phyloP scores from a whole-genome alignment of 1,140 invertebrate genomes.

The Hylyphantes graminicola region DNA sequence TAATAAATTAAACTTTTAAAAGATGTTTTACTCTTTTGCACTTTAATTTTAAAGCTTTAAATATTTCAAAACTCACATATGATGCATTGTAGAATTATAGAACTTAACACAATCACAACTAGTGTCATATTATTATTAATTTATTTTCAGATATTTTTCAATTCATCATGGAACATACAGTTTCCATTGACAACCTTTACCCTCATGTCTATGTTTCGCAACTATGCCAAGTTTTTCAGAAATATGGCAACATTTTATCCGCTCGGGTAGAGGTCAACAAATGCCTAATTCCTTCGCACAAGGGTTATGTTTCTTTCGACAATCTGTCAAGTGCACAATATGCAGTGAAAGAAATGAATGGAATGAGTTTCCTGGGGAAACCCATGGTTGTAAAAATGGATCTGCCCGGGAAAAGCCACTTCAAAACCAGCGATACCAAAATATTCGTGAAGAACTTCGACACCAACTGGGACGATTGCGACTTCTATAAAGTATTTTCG shows the following conservation, averaged over 20 bases:
- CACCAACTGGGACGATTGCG: slow-evolving; percentile 23
- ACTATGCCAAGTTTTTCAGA: not conserved
- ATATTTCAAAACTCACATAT: no score
- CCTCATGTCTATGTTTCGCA: slow-evolving; percentile 7
- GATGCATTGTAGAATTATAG: no score
- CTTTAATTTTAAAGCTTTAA: no score
- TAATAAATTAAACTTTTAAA: no score
- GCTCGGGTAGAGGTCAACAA: slow-evolving; percentile 4
- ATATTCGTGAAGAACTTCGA: slow-evolving; percentile 24
- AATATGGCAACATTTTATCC: slow-evolving; percentile 25
- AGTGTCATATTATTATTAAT: not conserved
- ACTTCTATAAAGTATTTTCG: slow-evolving; percentile 1
- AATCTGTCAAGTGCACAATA: slow-evolving; percentile 2
- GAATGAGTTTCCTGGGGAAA: not conserved
- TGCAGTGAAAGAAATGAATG: slow-evolving; percentile 20
- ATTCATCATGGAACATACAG: not conserved
- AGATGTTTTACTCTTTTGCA: no score
- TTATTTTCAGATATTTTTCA: not conserved
- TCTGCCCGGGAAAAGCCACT: not conserved
- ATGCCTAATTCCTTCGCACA: not conserved
- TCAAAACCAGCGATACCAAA: not conserved
- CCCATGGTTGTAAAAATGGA: not conserved
- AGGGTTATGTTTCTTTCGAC: not conserved
- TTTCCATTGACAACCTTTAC: slow-evolving; percentile 17
- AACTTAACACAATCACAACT: no score